phyloP scores from a whole-genome alignment of 2,888 invertebrate genomes.

The Dryomyza anilis region DNA sequence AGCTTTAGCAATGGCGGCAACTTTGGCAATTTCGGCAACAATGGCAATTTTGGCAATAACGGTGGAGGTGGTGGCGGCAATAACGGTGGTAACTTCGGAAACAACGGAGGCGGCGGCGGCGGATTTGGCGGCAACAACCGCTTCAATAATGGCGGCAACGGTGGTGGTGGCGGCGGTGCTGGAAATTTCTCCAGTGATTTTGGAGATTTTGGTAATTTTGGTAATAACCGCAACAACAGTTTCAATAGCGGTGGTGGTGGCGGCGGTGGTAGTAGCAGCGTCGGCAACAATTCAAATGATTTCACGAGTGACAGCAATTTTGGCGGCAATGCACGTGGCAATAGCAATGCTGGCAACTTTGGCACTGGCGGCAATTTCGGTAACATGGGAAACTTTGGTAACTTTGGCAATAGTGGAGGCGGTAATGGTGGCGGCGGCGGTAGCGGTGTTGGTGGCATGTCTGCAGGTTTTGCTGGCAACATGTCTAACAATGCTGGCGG shows the following conservation, averaged over 20 bases:
- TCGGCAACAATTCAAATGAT: constrained; percentile 36
- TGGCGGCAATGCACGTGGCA: constrained; percentile 30
- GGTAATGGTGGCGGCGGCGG: constrained; percentile 39
- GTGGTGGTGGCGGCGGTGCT: constrained; percentile 41
- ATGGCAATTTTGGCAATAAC: constrained; percentile 33
- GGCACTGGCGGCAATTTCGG: constrained; percentile 46
- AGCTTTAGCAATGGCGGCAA: constrained; percentile 32
- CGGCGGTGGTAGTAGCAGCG: constrained; percentile 44
- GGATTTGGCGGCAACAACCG: constrained; percentile 43
- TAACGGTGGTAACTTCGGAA: constrained; percentile 26
- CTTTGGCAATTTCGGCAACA: constrained; percentile 41
- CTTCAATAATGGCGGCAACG: constrained; percentile 33
- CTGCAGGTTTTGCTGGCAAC: constrained; percentile 15
- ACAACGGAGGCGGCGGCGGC: constrained; percentile 36
- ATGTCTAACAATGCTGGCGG: constrained; percentile 3
- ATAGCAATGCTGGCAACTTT: constrained; percentile 31
- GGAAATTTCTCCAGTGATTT: constrained; percentile 44
- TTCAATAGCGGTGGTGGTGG: constrained; percentile 46
- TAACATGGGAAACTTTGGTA: constrained; percentile 44
- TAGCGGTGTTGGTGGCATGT: constrained; percentile 27
- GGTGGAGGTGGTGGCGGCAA: constrained; percentile 9
- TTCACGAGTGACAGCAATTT: constrained; percentile 32
- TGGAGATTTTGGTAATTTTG: constrained; percentile 58
- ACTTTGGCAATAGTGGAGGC: constrained; percentile 54
- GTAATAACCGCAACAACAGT: constrained; percentile 45